These are phyloP conservation scores for Tyria jacobaeae DNA, from an alignment of 2,888 invertebrate species.

Conservation along the genomic window DNA sequence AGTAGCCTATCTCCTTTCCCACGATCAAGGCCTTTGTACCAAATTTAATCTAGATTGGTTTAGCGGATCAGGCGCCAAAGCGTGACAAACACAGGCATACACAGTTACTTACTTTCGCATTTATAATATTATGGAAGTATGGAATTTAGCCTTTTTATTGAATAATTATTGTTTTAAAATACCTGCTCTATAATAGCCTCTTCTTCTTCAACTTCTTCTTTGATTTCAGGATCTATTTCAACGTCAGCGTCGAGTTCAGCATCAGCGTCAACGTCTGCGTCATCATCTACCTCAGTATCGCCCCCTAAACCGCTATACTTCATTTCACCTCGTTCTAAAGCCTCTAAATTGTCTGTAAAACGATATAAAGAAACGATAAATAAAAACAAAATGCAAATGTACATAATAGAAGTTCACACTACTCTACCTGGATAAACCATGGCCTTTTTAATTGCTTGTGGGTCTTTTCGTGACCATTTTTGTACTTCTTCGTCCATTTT, in stretches of 20 bases:
- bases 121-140: background rate
- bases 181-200: constrained; percentile 77
- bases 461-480: constrained; percentile 99
- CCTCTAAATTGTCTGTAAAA: constrained; percentile 90
- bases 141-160: background rate
- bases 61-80: too few species aligned
- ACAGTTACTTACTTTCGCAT: background rate
- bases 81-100: too few species aligned
- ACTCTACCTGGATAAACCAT: constrained; percentile 95
- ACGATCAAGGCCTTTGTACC: too few species aligned
- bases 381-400: background rate
- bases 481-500: constrained; percentile 99
- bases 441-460: constrained; percentile 95
- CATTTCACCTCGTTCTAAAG: constrained; percentile 95
- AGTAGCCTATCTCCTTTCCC: too few species aligned
- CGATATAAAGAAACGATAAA: constrained; percentile 14
- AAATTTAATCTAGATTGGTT: too few species aligned
- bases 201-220: constrained; percentile 89
- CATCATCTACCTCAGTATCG: constrained; percentile 88
- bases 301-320: constrained; percentile 91
- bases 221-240: constrained; percentile 85
- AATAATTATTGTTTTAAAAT: background rate
- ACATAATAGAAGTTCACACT: background rate
- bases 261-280: constrained; percentile 84
- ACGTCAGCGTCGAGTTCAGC: constrained; percentile 84